Conservation (phyloP, 2,797 vertebrate species). For the Gouania willdenowi region DNA sequence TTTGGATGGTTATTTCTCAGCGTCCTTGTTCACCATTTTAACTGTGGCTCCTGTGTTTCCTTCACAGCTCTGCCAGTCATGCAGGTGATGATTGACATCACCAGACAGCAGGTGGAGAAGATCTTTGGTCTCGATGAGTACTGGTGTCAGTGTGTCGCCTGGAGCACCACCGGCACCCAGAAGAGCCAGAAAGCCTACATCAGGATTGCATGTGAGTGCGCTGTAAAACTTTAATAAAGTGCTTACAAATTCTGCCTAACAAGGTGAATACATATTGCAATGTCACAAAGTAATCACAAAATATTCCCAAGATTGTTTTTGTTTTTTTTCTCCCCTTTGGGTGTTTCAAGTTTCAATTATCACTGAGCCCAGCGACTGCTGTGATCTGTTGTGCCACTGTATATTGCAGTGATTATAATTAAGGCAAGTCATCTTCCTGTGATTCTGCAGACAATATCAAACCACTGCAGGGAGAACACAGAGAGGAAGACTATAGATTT, state of each 20-base stretch:
- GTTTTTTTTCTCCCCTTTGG: background rate
- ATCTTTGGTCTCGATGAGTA: constrained; percentile 95
- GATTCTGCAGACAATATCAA: constrained; percentile 27
- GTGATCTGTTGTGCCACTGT: constrained; percentile 37
- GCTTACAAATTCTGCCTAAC: constrained; percentile 20
- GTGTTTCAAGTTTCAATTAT: constrained; percentile 37
- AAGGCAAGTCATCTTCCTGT: constrained; percentile 30
- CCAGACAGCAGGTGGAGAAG: constrained; percentile 98
- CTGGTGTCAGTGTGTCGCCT: constrained; percentile 99
- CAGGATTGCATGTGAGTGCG: constrained; percentile 92
- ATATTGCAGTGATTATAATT: constrained; percentile 52
- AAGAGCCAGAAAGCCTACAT: constrained; percentile 97
- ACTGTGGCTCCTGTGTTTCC: constrained; percentile 23
- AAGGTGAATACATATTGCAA: constrained; percentile 11
- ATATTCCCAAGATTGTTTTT: constrained; percentile 2
- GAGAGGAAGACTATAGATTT: constrained; percentile 51
- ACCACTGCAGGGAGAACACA: constrained; percentile 11
- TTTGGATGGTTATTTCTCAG: background rate
- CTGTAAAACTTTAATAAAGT: constrained; percentile 12
- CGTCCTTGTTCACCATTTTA: background rate
- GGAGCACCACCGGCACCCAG: constrained; percentile 97
- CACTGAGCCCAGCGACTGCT: constrained; percentile 47
- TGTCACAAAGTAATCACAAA: constrained; percentile 15
- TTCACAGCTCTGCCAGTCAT: constrained; percentile 86
- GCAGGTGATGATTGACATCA: constrained; percentile 96